phyloP scores from a whole-genome alignment of 2,888 invertebrate species.

The Nyleta sp. region DNA sequence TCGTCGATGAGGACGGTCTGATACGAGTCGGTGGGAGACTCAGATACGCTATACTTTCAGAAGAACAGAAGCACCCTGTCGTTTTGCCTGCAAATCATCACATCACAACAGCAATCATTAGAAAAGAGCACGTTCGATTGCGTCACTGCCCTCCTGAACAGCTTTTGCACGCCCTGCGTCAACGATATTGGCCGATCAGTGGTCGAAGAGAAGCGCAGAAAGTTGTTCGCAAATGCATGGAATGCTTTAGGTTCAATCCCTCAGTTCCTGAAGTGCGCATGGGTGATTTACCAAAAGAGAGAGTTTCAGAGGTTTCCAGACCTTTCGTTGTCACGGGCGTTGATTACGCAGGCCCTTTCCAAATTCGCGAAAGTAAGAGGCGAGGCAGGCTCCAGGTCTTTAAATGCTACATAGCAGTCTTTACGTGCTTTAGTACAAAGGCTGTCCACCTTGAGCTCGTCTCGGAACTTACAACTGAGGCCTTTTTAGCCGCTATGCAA shows the following conservation, averaged over 20 bases:
- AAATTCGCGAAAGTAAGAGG: conserved; percentile 1
- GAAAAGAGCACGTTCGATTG: conserved; percentile 9
- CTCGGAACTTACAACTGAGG: conserved; percentile 44
- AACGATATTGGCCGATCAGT: conserved; percentile 2
- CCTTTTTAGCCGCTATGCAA: conserved; percentile 45
- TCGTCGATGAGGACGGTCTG: not conserved
- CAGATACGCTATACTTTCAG: too few species aligned
- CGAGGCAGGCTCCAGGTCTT: conserved; percentile 13
- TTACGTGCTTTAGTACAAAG: conserved; percentile 67
- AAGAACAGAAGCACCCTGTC: conserved; percentile 3
- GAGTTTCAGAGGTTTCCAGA: not conserved
- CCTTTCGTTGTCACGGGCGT: not conserved
- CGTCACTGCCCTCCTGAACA: conserved; percentile 17
- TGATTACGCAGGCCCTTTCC: not conserved
- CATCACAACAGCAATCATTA: not conserved
- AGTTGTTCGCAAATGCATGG: not conserved
- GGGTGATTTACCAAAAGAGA: not conserved
- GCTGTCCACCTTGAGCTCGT: conserved; percentile 61
- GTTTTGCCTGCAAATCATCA: conserved; percentile 11
- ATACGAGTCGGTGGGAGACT: not conserved
- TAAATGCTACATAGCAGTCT: conserved; percentile 30
- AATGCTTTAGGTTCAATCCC: not conserved
- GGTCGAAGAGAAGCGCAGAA: not conserved
- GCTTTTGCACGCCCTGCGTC: not conserved
- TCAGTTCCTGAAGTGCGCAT: not conserved